Base-by-base conservation (phyloP, 2,113 vertebrate species). In the Athene noctua region DNA sequence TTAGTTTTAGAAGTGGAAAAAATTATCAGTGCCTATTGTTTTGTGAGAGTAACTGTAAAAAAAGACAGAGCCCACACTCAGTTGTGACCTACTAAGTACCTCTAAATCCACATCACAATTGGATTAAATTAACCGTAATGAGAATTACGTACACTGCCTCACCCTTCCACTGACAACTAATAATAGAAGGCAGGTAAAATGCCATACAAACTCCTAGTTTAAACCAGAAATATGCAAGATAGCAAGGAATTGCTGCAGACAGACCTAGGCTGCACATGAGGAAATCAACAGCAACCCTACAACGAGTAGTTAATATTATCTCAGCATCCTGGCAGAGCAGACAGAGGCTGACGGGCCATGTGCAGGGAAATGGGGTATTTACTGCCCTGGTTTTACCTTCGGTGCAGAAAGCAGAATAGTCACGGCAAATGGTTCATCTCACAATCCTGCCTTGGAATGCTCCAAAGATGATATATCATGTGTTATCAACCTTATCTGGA, bases 401-500 rank as follows among this genome's bases (percentile, higher is more conserved):
- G 23, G 83, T 7, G 36, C 75, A 84, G 68, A 68, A 65, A 70
- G 34, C 65, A 89, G 32, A 90, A 72, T 57, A 63, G 51, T 10
- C 80, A 66, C 63, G 89, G 44, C n/a, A 38, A 96, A 96, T 84
- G 96, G 90, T 92, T 96, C 89, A 73, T 66, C 88, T 97, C 94
- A 94, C 75, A 54, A 7, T 29, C 38, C 49, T 79, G 92, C 89
- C 80, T 80, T 51, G 82, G 82, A 94, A 79, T 72, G 78, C 84
- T 57, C 82, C 80, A 32, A 40, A 89, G 95, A 96, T 85, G 97
- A 96, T 95, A 59, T 58, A 95, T 97, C 94, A 93, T 32, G n/a
- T 95, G 88, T 93, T 95, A 97, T 95, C 88, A 92, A 67, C 90
- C 91, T 94, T 97, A 97, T 97, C 97, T 93, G 80, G 94, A 96